These are phyloP conservation scores for Promerops cafer DNA, from an alignment of 2,113 vertebrate species.

Conservation along the genomic window DNA sequence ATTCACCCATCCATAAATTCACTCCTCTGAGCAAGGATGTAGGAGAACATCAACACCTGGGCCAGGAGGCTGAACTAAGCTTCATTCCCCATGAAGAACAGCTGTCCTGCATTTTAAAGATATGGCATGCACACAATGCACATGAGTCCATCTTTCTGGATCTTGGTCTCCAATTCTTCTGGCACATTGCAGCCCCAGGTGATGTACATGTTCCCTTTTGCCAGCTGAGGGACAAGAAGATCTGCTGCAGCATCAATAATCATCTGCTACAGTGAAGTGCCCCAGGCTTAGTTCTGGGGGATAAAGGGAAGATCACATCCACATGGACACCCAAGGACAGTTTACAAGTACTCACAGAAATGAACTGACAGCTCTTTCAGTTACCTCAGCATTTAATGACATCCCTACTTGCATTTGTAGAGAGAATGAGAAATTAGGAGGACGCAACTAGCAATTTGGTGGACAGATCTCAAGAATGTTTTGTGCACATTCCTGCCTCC, in stretches of 20 bases:
- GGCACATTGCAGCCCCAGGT: neutral
- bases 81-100: rapidly evolving
- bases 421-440: neutral
- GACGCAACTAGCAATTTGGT: rapidly evolving
- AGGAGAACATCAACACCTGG: neutral
- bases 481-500: neutral
- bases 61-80: neutral
- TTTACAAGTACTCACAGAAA: neutral
- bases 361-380: neutral
- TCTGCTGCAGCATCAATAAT: neutral
- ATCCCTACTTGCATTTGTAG: neutral
- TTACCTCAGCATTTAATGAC: neutral
- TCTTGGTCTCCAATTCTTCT: neutral
- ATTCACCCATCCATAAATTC: rapidly evolving
- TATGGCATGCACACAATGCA: neutral
- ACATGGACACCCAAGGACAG: neutral
- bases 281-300: neutral
- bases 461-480: neutral
- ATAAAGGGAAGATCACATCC: neutral
- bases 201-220: neutral
- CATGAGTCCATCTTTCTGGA: neutral
- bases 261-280: neutral
- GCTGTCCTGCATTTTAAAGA: neutral
- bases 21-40: neutral
- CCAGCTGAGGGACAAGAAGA: neutral